Evolutionary conservation across 2,888 invertebrate genomes (phyloP).

Genomic region (Lydus trimaculatus): DNA sequence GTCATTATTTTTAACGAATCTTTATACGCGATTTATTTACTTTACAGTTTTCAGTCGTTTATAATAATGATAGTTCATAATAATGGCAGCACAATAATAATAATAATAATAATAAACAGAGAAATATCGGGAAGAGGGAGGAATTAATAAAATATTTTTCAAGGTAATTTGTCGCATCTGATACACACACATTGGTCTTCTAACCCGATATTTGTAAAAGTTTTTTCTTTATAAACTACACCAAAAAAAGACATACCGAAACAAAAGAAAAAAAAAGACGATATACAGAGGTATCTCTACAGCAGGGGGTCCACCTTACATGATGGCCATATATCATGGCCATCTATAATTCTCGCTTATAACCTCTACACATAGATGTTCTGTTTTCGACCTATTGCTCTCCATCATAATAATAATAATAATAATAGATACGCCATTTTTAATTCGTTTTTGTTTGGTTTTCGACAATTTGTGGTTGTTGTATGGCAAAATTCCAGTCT

Average conservation of each 20-base stretch:
- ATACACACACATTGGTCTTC: neutral
- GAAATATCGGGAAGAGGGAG: neutral
- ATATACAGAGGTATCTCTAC: neutral
- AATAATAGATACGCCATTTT: no score
- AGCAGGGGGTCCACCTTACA: neutral
- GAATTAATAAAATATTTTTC: neutral
- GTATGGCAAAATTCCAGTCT: conserved; percentile 47
- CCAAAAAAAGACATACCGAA: neutral
- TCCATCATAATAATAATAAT: neutral
- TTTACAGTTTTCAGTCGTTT: conserved; percentile 6
- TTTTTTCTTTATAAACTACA: neutral
- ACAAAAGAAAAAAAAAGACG: neutral
- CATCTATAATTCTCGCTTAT: conserved; percentile 5
- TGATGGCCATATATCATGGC: conserved; percentile 1
- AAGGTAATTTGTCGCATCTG: neutral
- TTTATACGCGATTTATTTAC: conserved; percentile 19
- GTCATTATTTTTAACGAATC: conserved; percentile 32
- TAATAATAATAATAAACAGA: neutral
- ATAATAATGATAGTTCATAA: neutral
- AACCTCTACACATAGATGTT: neutral
- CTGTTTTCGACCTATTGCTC: neutral
- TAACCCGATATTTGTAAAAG: neutral
- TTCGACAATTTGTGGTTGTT: neutral
- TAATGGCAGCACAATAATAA: neutral
- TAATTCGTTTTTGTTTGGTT: no score